Evolutionary conservation across 2,113 vertebrate species (phyloP).

Genomic region (Neotragus moschatus): DNA sequence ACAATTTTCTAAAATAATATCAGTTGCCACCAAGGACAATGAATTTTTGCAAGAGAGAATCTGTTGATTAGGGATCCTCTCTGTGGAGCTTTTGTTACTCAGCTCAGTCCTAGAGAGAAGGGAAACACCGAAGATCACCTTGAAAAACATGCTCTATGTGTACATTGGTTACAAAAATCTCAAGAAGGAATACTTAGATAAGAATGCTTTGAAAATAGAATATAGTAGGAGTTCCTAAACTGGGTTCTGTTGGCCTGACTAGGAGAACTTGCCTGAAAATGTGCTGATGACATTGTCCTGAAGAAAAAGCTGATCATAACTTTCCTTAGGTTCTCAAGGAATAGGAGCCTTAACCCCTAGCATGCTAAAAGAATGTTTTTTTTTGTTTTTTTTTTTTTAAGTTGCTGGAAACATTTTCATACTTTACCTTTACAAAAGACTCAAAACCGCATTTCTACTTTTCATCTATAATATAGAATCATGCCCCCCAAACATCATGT

Average conservation of each 20-base stretch:
- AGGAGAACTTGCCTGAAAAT: not conserved
- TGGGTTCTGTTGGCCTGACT: not conserved
- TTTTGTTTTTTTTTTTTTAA: not conserved
- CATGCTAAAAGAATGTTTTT: not conserved
- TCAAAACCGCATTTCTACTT: not conserved
- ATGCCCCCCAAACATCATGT: not conserved
- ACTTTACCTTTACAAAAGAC: not conserved
- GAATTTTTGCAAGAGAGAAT: constrained; percentile 53
- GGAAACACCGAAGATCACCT: not conserved
- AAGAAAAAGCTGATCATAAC: not conserved
- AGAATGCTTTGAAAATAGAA: not conserved
- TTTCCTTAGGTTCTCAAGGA: not conserved
- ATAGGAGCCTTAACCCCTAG: not conserved
- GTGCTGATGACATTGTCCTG: not conserved
- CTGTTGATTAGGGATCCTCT: not conserved
- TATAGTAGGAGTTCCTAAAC: not conserved
- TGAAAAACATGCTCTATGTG: not conserved
- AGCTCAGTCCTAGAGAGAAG: not conserved
- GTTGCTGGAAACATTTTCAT: not conserved
- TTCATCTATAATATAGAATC: not conserved
- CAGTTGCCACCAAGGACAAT: constrained; percentile 26
- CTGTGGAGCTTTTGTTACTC: not conserved
- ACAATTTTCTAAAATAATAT: constrained; percentile 58
- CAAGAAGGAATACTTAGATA: not conserved
- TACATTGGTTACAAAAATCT: not conserved